These are phyloP conservation scores for Trypoxylus dichotomus DNA, from an alignment of 1,140 invertebrate genomes.

Conservation along the genomic window DNA sequence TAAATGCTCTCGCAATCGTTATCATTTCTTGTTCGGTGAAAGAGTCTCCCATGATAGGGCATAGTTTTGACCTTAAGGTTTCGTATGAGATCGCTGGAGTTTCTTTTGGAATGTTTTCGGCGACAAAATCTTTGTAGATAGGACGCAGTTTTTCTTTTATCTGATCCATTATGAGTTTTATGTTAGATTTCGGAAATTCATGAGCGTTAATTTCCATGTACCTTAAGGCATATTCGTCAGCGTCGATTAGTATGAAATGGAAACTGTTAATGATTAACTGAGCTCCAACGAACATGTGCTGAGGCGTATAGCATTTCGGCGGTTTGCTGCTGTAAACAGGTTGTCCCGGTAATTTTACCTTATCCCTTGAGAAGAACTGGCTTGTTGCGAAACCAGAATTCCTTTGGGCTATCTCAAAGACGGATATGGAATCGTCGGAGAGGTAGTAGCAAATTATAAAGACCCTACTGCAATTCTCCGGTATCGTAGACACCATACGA, in stretches of 20 bases:
- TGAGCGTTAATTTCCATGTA: constrained; percentile 83
- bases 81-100: constrained; percentile 49
- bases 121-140: constrained; percentile 73
- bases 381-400: constrained; percentile 75
- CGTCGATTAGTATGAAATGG: constrained; percentile 73
- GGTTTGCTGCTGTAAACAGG: constrained; percentile 66
- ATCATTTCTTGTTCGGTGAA: constrained; percentile 79
- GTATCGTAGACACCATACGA: constrained; percentile 70
- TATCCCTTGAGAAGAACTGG: constrained; percentile 67
- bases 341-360: constrained; percentile 75
- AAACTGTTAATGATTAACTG: constrained; percentile 74
- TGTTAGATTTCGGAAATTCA: constrained; percentile 74
- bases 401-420: constrained; percentile 73
- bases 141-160: constrained; percentile 63
- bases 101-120: constrained; percentile 64
- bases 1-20: constrained; percentile 69
- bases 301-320: constrained; percentile 71
- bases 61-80: constrained; percentile 44
- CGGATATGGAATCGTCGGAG: constrained; percentile 79
- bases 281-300: constrained; percentile 82
- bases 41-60: constrained; percentile 59
- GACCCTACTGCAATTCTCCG: constrained; percentile 66
- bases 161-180: constrained; percentile 70
- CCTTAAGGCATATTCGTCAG: constrained; percentile 82
- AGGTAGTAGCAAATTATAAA: constrained; percentile 85